phyloP scores from a whole-genome alignment of 2,888 invertebrate species.

The Cosmia trapezina region DNA sequence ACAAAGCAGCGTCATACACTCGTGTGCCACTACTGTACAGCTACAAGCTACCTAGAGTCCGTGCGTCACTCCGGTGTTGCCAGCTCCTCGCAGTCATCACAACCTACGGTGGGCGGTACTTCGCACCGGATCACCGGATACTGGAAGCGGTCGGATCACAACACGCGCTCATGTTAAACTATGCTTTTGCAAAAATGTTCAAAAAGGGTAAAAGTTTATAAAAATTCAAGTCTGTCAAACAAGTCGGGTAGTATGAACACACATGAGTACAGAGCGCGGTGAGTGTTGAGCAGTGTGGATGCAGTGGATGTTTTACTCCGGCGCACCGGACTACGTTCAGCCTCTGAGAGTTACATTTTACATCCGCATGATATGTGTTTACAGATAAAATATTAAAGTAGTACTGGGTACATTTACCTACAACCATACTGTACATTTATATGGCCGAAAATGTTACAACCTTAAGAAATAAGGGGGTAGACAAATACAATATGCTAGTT shows the following conservation, averaged over 20 bases:
- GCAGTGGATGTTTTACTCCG: slow-evolving; percentile 74
- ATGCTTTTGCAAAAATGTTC: slow-evolving; percentile 81
- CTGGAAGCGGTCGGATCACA: slow-evolving; percentile 56
- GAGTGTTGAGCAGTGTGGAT: slow-evolving; percentile 76
- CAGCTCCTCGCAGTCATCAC: slow-evolving; percentile 66
- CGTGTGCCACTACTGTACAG: slow-evolving; percentile 65
- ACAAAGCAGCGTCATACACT: slow-evolving; percentile 76
- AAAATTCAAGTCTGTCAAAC: slow-evolving; percentile 82
- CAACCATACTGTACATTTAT: slow-evolving; percentile 86
- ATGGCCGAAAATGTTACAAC: slow-evolving; percentile 84
- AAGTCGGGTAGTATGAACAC: slow-evolving; percentile 77
- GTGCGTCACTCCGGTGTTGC: slow-evolving; percentile 36
- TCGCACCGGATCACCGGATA: slow-evolving; percentile 48
- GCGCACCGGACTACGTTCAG: slow-evolving; percentile 80
- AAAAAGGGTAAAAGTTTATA: slow-evolving; percentile 86
- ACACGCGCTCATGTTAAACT: slow-evolving; percentile 77
- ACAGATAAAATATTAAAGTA: slow-evolving; percentile 83
- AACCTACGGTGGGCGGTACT: slow-evolving; percentile 69
- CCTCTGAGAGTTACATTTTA: slow-evolving; percentile 83
- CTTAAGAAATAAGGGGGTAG: slow-evolving; percentile 83
- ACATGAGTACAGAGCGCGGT: slow-evolving; percentile 69
- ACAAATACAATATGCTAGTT: slow-evolving; percentile 83
- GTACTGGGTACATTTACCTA: slow-evolving; percentile 87
- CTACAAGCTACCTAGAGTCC: slow-evolving; percentile 80
- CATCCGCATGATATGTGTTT: slow-evolving; percentile 89